Evolutionary conservation across 2,797 vertebrate genomes (phyloP), one percentile per base, ranked within the genome.

Genomic region (Sitta carolinensis): DNA sequence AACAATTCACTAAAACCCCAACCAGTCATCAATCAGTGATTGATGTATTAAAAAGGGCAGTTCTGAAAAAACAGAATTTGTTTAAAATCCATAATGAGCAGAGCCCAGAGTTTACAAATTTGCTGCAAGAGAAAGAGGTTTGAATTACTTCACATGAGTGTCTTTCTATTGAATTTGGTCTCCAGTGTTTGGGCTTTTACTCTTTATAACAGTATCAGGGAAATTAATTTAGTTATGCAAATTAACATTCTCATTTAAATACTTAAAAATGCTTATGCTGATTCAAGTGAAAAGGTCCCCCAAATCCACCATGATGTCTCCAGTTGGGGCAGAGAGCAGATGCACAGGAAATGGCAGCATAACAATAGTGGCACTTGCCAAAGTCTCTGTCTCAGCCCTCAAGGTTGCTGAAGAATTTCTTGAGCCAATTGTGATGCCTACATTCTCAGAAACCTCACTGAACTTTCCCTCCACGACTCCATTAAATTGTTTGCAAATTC

Each of bases 101-200:
- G 25, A 76, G 36, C 15, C 5, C 2, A 0, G 29, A 3, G 18
- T 30, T 55, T 19, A 63, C 0, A 0, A 32, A 86, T 45, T 52
- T 86, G 22, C 25, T 76, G 22, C 27, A 68, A 34, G 13, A 91
- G 9, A 75, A 66, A 38, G 17, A 82, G 2, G 8, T 48, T 34
- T 86, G 16, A 93, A 84, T 43, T 62, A 77, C 17, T 61, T 58
- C 62, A 23, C 22, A 18, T 22, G 26, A 34, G 7, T 25, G 64
- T n/a, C 30, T 86, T 86, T 58, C 61, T 58, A 77, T 10, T 30
- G 25, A 70, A 58, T 66, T 74, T 74, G 5, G 21, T 81, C 32
- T 54, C 40, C 0, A 2, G 7, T 36, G 40, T 57, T 69, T 77
- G n/a, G 5, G 0, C 0, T 55, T 76, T 63, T 54, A 43, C 57